These are phyloP conservation scores for Stigmatopora argus DNA, from an alignment of 2,113 vertebrate species.

Conservation along the genomic window DNA sequence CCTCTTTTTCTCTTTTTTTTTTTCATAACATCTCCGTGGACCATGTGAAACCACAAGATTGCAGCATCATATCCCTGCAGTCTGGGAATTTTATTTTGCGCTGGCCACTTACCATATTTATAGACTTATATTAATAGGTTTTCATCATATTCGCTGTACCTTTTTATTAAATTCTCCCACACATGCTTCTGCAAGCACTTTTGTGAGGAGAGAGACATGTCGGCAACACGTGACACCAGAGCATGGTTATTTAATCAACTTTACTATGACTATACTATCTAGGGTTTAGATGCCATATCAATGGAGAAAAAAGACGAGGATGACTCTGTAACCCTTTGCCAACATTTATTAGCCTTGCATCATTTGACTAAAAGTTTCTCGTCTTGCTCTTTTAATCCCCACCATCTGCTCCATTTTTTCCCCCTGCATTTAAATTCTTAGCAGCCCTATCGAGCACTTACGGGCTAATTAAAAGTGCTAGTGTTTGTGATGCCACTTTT, in stretches of 20 bases:
- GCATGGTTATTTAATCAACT: conserved; percentile 26
- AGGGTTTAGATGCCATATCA: background rate
- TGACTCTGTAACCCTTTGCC: background rate
- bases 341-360: conserved; percentile 13
- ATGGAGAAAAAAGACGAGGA: conserved; percentile 7
- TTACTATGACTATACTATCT: background rate
- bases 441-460: conserved; percentile 42
- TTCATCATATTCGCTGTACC: conserved; percentile 10
- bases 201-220: conserved; percentile 19
- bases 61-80: conserved; percentile 29
- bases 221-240: conserved; percentile 28
- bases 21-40: conserved; percentile 38
- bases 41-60: conserved; percentile 36
- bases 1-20: conserved; percentile 19
- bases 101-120: conserved; percentile 30
- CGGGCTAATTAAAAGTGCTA: conserved; percentile 50
- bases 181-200: conserved; percentile 6
- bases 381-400: conserved; percentile 12
- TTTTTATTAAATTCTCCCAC: conserved; percentile 25
- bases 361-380: conserved; percentile 18
- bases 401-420: conserved; percentile 30
- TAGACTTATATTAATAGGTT: conserved; percentile 28
- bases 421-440: conserved; percentile 22
- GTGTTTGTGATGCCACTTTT: conserved; percentile 42
- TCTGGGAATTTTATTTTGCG: conserved; percentile 21